Conservation (phyloP, 2,888 invertebrate species). For the Barypeithes pellucidus region DNA sequence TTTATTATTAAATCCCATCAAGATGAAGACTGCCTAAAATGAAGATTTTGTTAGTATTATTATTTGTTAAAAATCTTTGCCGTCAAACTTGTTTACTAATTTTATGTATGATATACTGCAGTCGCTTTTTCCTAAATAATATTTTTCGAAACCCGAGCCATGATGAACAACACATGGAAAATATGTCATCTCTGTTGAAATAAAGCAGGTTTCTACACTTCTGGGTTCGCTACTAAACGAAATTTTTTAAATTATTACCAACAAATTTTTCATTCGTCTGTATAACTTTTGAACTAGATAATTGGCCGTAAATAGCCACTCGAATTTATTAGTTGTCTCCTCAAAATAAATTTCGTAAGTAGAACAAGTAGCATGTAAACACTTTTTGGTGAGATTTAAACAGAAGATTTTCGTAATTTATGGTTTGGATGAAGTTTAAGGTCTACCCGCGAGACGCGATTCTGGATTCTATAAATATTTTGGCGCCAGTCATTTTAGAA, state of each 20-base stretch:
- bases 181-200: no score
- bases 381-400: constrained; percentile 12
- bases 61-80: no score
- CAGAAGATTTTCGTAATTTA: constrained; percentile 24
- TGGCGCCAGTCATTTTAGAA: constrained; percentile 16
- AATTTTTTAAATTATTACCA: neutral
- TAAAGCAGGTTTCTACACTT: no score
- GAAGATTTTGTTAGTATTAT: no score
- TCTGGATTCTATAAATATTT: constrained; percentile 39
- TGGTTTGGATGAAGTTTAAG: constrained; percentile 42
- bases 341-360: constrained; percentile 18
- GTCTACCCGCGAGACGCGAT: constrained; percentile 31
- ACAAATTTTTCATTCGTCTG: neutral
- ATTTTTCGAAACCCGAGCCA: no score
- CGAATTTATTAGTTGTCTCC: neutral
- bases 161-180: no score
- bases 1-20: no score
- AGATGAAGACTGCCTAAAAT: no score
- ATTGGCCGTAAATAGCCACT: neutral
- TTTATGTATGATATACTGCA: no score
- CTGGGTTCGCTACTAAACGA: no score
- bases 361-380: constrained; percentile 17
- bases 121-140: no score
- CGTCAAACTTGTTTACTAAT: no score
- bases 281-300: neutral